These are phyloP conservation scores for Synanthedon formicaeformis DNA, from an alignment of 2,888 invertebrate genomes.

Conservation along the genomic window DNA sequence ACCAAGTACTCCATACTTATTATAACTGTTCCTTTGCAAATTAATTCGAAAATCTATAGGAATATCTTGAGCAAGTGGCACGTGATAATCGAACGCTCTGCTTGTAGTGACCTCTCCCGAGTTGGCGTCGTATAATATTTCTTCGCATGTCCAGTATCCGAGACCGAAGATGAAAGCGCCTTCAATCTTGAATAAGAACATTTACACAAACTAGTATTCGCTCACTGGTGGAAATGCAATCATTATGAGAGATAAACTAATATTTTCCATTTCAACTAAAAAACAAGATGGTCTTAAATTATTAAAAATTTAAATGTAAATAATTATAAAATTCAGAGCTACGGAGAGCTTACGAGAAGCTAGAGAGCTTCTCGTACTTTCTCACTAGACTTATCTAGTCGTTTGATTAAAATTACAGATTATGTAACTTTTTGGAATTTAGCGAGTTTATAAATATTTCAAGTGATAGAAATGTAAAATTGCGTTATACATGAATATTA, in stretches of 20 bases:
- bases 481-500: conserved; percentile 1
- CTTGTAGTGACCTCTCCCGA: conserved; percentile 78
- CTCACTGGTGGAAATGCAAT: too few species aligned
- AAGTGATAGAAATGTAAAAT: background rate
- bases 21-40: conserved; percentile 73
- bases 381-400: too few species aligned
- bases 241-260: too few species aligned
- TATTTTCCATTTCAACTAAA: too few species aligned
- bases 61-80: conserved; percentile 80
- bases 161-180: conserved; percentile 81
- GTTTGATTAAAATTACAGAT: too few species aligned
- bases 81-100: conserved; percentile 83
- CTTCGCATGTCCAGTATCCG: conserved; percentile 82
- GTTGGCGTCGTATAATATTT: conserved; percentile 71
- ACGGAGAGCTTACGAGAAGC: too few species aligned
- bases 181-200: conserved; percentile 52
- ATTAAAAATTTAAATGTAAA: too few species aligned
- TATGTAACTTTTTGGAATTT: too few species aligned
- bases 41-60: conserved; percentile 79
- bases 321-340: too few species aligned
- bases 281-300: too few species aligned
- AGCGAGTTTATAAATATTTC: background rate
- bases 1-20: conserved; percentile 71
- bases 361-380: too few species aligned
- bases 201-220: conserved; percentile 8